Percentiles rank a stretch among this genome's conserved stretches.
Conservation (phyloP, 2,113 vertebrate species). For the Craseonycteris thonglongyai region DNA sequence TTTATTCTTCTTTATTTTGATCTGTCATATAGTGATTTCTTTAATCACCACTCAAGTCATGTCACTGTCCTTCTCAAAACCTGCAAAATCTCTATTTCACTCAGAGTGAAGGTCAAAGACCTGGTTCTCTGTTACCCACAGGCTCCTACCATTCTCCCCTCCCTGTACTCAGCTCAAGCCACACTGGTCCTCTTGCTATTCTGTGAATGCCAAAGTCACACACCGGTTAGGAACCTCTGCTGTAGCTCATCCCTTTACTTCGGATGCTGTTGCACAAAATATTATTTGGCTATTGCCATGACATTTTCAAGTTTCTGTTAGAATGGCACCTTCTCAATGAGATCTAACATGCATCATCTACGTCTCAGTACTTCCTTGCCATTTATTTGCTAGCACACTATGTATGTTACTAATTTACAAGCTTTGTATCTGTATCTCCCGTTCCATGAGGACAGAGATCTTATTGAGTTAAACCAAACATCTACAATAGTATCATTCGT, state of each 20-base stretch:
- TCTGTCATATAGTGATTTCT: neutral
- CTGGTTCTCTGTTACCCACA: rapidly evolving
- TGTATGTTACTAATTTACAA: neutral
- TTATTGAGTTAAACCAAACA: neutral
- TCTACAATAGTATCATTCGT: neutral
- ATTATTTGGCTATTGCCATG: neutral
- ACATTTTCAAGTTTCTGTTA: neutral
- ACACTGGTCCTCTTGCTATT: neutral
- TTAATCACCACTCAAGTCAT: neutral
- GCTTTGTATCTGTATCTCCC: neutral
- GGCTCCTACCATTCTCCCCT: neutral
- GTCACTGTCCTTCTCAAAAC: neutral
- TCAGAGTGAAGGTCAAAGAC: neutral
- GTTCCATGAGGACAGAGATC: neutral
- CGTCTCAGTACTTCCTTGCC: neutral
- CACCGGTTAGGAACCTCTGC: neutral
- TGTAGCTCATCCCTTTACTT: neutral
- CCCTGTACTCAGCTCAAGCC: neutral
- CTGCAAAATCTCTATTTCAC: neutral
- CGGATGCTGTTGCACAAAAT: neutral
- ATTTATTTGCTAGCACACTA: neutral
- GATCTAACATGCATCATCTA: neutral
- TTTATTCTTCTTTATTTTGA: neutral
- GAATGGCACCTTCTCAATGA: neutral
- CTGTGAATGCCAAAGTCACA: neutral